phyloP scores from a whole-genome alignment of 2,797 vertebrate genomes.

The Trachurus trachurus region DNA sequence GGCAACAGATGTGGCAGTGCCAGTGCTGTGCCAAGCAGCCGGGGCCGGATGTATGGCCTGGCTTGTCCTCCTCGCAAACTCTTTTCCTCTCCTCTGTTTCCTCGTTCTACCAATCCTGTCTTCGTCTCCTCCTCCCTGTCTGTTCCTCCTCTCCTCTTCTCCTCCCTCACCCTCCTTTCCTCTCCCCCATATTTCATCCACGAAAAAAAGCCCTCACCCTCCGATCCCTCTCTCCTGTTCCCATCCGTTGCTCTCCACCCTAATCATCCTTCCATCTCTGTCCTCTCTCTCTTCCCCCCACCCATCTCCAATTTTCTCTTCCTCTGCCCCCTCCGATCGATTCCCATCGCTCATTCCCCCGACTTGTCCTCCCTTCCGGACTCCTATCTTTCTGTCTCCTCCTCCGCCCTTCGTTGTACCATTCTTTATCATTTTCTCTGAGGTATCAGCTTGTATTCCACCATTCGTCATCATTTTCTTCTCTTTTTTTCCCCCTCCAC shows the following conservation, averaged over 20 bases:
- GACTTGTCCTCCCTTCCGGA: slow-evolving; percentile 63
- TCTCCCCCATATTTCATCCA: slow-evolving; percentile 44
- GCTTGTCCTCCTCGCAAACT: slow-evolving; percentile 79
- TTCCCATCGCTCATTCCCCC: slow-evolving; percentile 66
- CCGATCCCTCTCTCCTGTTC: slow-evolving; percentile 34
- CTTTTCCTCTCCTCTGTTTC: slow-evolving; percentile 69
- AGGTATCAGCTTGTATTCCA: slow-evolving; percentile 45
- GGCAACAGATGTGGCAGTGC: slow-evolving; percentile 89
- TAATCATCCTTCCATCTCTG: slow-evolving; percentile 69
- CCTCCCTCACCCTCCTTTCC: slow-evolving; percentile 41
- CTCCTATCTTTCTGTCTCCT: slow-evolving; percentile 40
- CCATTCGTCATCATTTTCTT: slow-evolving; percentile 62
- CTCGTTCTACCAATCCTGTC: slow-evolving; percentile 72
- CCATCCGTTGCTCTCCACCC: slow-evolving; percentile 45
- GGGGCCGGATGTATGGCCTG: slow-evolving; percentile 87
- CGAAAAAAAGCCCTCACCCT: slow-evolving; percentile 36
- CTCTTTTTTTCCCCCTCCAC: slow-evolving; percentile 21
- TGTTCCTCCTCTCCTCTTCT: slow-evolving; percentile 60
- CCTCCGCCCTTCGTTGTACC: slow-evolving; percentile 27
- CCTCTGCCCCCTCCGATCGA: slow-evolving; percentile 47
- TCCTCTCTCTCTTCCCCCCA: slow-evolving; percentile 36
- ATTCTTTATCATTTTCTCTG: slow-evolving; percentile 63
- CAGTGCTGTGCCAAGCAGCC: slow-evolving; percentile 86
- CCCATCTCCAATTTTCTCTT: slow-evolving; percentile 46
- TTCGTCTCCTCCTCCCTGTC: slow-evolving; percentile 78